phyloP scores from a whole-genome alignment of 2,888 invertebrate genomes.

The Tenthredo distinguenda region DNA sequence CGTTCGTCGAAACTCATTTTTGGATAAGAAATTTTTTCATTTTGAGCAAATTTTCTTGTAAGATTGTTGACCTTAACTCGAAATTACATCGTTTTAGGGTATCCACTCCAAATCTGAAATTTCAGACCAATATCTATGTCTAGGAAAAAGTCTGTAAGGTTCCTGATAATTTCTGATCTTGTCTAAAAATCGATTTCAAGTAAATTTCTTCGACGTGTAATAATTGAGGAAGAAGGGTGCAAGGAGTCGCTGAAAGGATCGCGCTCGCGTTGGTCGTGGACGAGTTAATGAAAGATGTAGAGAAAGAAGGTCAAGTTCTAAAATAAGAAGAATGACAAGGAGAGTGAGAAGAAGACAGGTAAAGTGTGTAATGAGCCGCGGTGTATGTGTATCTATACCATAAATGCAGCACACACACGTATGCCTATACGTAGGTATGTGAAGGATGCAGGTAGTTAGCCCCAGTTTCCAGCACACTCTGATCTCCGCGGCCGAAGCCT shows the following conservation, averaged over 20 bases:
- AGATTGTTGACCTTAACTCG: too few relatives aligned
- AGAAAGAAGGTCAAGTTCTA: neutral
- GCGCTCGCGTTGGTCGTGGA: too few relatives aligned
- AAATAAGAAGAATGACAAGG: neutral
- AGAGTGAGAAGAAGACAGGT: neutral
- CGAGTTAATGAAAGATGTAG: neutral
- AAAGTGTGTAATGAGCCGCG: neutral
- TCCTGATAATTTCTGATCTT: neutral
- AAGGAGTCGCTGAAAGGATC: too few relatives aligned
- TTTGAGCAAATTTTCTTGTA: too few relatives aligned
- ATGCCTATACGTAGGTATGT: neutral
- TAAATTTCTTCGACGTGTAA: neutral
- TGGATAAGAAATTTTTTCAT: too few relatives aligned
- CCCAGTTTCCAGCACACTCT: conserved; percentile 2
- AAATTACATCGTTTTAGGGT: too few relatives aligned
- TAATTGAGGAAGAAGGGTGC: too few relatives aligned
- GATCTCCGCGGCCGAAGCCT: neutral
- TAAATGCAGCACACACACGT: neutral
- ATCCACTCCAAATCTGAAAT: neutral
- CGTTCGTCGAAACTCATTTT: too few relatives aligned
- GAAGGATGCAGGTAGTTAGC: conserved; percentile 2
- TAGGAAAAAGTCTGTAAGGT: neutral
- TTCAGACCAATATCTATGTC: neutral
- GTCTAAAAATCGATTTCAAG: neutral
- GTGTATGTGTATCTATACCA: neutral